Base-by-base conservation (phyloP, 2,888 invertebrate genomes). In the Laspeyria flexula region DNA sequence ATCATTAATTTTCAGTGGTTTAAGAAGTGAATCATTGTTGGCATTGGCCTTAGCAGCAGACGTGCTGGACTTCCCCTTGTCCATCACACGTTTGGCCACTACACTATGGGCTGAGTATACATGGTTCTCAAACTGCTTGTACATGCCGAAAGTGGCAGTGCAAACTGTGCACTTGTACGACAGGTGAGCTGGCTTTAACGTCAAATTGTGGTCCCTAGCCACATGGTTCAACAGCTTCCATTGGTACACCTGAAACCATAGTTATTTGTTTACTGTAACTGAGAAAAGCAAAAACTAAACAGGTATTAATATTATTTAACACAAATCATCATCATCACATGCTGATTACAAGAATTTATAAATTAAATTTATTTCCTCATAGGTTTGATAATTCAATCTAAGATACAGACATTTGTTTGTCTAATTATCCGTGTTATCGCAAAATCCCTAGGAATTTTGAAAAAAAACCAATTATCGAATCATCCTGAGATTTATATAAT, bases 81-180 rank as follows among this genome's bases (percentile, higher is more conserved):
- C 89, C 70, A 88, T 86, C 0, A 85, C 86, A 1, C 96, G 95
- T 77, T 97, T 97, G 30, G 97, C 97, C 12, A 97, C 97, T 13
- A 97, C 96, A 81, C 97, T 97, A 78, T 98, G 98, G 13, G 97
- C 97, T 30, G 97, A 97, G 79, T 98, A 98, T 4, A 98, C 98
- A 83, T 98, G 98, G 83, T 96, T 97, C 83, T 98, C 98, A 75
- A 98, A 98, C 77, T 97, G 96, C 88, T 97, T 97, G 93, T 98
- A 98, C 97, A 98, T 97, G 73, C 97, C 97, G 79, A 98, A 98
- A 1, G 98, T 98, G 16, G 98, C 98, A 30, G 97, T 97, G 85
- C 98, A 98, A 21, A 98, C 98, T 9, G 98, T 98, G 88, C 98
- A 98, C 87, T 98, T 98, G 93, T 98, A 98, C 23, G 98, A 97